phyloP scores from a whole-genome alignment of 30 jellyfish, hydroid and myxozoan genomes.

The Turritopsis dohrnii region DNA sequence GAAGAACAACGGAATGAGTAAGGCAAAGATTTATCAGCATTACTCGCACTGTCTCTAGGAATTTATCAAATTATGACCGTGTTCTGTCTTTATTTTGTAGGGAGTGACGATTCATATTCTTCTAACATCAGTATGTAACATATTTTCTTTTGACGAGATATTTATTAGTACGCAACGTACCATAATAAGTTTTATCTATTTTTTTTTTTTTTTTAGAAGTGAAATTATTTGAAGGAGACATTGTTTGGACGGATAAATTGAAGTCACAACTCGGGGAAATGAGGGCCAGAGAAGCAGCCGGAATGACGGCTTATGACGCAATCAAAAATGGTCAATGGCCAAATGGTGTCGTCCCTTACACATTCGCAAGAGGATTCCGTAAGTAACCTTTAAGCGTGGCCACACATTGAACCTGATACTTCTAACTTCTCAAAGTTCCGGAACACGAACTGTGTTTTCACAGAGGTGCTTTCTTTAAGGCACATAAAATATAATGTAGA shows the following conservation, averaged over 20 bases:
- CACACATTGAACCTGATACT: no score
- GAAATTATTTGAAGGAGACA: conserved; percentile 80
- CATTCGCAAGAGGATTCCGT: conserved; percentile 56
- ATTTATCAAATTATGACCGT: no score
- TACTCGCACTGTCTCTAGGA: no score
- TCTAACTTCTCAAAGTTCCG: no score
- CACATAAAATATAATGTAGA: no score
- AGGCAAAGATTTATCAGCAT: neutral
- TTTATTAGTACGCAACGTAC: neutral
- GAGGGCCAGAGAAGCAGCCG: conserved; percentile 39
- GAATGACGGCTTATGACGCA: conserved; percentile 61
- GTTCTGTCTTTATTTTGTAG: neutral
- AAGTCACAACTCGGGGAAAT: conserved; percentile 13
- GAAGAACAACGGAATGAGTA: neutral
- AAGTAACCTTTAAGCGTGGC: no score
- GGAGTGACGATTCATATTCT: neutral
- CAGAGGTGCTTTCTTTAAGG: no score
- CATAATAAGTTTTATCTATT: neutral
- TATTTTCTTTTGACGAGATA: neutral
- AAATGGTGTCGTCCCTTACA: conserved; percentile 60
- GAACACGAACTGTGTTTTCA: no score
- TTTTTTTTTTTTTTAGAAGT: conserved; percentile 42
- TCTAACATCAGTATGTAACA: neutral
- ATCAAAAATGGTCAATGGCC: conserved; percentile 65
- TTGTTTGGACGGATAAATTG: conserved; percentile 40